These are phyloP conservation scores for Gonioctena quinquepunctata DNA, from an alignment of 1,140 invertebrate species.

Conservation along the genomic window DNA sequence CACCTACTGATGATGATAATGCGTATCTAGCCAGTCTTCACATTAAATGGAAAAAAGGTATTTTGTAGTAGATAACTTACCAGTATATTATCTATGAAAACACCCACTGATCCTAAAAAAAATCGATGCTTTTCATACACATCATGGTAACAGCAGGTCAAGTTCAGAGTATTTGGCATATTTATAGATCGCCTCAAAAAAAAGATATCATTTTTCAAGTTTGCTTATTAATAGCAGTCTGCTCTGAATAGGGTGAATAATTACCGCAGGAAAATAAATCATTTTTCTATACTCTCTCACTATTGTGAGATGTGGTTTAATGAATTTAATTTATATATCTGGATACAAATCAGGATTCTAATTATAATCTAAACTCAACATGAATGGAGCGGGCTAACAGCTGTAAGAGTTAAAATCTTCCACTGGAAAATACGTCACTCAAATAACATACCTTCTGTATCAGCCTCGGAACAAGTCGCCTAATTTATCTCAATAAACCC, in stretches of 20 bases:
- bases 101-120: too few species aligned
- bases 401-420: conserved; percentile 33
- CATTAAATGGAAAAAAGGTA: too few species aligned
- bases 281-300: neutral
- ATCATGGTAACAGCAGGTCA: conserved; percentile 3
- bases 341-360: conserved; percentile 25
- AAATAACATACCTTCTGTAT: conserved; percentile 28
- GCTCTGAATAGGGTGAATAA: neutral
- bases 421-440: conserved; percentile 24
- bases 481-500: conserved; percentile 21
- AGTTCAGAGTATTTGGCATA: neutral
- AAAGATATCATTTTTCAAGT: neutral
- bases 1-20: too few species aligned
- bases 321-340: conserved; percentile 26
- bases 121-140: too few species aligned
- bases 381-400: conserved; percentile 30
- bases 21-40: too few species aligned
- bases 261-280: neutral
- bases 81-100: neutral
- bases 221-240: neutral
- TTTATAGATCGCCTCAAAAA: neutral
- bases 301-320: conserved; percentile 25
- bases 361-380: conserved; percentile 28
- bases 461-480: conserved; percentile 18
- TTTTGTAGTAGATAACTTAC: neutral